phyloP scores from a whole-genome alignment of 2,888 invertebrate species.

The Yponomeuta malinellus region DNA sequence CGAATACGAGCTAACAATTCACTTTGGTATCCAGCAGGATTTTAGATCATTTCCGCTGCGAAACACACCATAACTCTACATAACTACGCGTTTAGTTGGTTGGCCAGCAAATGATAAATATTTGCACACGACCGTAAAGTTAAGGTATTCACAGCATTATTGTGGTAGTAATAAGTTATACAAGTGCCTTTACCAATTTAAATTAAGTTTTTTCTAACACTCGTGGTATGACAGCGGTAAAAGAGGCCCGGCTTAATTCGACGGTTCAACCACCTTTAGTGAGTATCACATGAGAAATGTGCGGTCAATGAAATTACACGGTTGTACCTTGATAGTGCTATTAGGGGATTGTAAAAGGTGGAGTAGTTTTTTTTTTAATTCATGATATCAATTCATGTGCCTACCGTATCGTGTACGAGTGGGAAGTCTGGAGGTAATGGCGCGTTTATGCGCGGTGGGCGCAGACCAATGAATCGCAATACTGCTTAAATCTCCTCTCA shows the following conservation, averaged over 20 bases:
- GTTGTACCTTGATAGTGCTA: background rate
- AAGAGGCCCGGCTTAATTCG: background rate
- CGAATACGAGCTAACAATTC: background rate
- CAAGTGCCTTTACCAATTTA: background rate
- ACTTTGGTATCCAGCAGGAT: background rate
- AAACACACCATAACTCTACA: background rate
- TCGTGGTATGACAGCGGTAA: background rate
- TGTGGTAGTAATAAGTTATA: background rate
- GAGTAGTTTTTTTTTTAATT: background rate
- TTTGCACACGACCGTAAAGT: background rate
- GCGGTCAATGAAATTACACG: conserved; percentile 1
- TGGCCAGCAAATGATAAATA: no score
- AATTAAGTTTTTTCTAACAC: background rate
- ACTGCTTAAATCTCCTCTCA: conserved; percentile 16
- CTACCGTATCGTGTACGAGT: background rate
- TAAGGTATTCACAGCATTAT: background rate
- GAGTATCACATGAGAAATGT: background rate
- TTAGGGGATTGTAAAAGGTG: background rate
- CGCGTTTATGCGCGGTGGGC: conserved; percentile 8
- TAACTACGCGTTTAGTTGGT: no score
- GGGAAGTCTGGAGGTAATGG: no score
- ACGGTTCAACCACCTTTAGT: background rate
- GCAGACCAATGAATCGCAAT: conserved; percentile 13
- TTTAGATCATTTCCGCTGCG: background rate
- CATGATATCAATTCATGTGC: background rate